Base-by-base conservation (phyloP, 2,888 invertebrate species). In the Syritta pipiens region DNA sequence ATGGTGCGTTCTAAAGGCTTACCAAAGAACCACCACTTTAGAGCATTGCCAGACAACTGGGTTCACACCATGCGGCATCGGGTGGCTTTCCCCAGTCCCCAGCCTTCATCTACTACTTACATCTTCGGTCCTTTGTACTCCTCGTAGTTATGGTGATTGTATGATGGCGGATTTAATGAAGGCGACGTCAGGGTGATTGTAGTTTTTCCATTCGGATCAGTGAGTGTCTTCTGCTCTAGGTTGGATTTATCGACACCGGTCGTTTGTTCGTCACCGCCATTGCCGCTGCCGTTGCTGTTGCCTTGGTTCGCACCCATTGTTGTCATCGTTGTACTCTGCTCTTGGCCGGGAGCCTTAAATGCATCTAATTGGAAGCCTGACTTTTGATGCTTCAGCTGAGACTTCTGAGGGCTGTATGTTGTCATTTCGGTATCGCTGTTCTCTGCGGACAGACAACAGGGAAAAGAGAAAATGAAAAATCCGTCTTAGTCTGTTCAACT, bases 121-220 rank as follows among this genome's bases (percentile, higher is more conserved):
- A 86, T 84, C 83, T 85, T 85, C 57, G 87, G 87, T 81, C 87
- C 87, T 83, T 85, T 86, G 84, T 86, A 88, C 71, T 84, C 84
- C 20, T 79, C 83, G 40, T 48, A 46, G 10, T 46, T 49, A 7
- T 65, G 48, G 6, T 44, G 65, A 12, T 62, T 75, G 19, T 62
- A 71, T 82, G 85, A 83, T 84, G 83, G 82, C 85, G 83, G 60
- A 84, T 84, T 86, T 85, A 87, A 86, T 86, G 85, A 84, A 84
- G 86, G 84, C 84, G 87, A 86, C 82, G 84, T 84, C 85, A 86
- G 83, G 84, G 85, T 85, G 84, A 85, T 86, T 84, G 86, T 86
- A 84, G 86, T 77, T 30, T 22, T 83, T 82, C 83, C 83, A 82
- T 84, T 84, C 82, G 85, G 83, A 83, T 83, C 67, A 69, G 81